These are phyloP conservation scores for Petrolisthes manimaculis DNA, from an alignment of 2,888 invertebrate genomes.

Conservation along the genomic window DNA sequence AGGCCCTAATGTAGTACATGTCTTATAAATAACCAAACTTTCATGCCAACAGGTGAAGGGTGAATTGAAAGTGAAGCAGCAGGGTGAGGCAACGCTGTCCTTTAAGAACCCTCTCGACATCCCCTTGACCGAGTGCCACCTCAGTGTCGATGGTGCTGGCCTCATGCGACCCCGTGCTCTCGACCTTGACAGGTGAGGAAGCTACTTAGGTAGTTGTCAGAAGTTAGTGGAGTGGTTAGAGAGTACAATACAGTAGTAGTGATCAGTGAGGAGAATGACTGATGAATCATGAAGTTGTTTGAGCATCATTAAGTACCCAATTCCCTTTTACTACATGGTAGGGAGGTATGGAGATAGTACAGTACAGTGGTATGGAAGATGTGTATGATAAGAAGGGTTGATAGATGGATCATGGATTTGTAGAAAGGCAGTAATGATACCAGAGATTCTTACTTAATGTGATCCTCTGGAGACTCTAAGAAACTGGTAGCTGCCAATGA, in stretches of 20 bases:
- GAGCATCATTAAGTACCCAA: too few species aligned
- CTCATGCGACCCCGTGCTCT: slow-evolving; percentile 67
- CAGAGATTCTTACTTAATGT: too few species aligned
- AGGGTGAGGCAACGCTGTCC: slow-evolving; percentile 69
- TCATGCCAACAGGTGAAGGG: slow-evolving; percentile 68
- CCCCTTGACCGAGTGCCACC: slow-evolving; percentile 73
- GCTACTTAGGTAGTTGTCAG: neutral
- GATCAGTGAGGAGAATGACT: neutral
- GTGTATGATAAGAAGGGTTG: too few species aligned
- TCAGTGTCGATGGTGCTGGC: slow-evolving; percentile 71
- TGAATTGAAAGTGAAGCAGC: slow-evolving; percentile 68
- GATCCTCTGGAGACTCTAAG: too few species aligned
- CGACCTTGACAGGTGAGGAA: slow-evolving; percentile 66
- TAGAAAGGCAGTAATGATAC: too few species aligned
- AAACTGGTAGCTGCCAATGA: neutral
- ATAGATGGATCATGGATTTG: too few species aligned
- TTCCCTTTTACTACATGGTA: too few species aligned
- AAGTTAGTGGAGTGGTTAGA: neutral
- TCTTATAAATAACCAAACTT: too few species aligned
- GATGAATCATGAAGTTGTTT: too few species aligned
- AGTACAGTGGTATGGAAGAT: too few species aligned
- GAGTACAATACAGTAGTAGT: slow-evolving; percentile 20
- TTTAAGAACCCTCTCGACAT: slow-evolving; percentile 79
- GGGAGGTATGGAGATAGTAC: too few species aligned
- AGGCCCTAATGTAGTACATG: too few species aligned